phyloP scores from a whole-genome alignment of 2,888 invertebrate genomes.

The Brachyptera risi region DNA sequence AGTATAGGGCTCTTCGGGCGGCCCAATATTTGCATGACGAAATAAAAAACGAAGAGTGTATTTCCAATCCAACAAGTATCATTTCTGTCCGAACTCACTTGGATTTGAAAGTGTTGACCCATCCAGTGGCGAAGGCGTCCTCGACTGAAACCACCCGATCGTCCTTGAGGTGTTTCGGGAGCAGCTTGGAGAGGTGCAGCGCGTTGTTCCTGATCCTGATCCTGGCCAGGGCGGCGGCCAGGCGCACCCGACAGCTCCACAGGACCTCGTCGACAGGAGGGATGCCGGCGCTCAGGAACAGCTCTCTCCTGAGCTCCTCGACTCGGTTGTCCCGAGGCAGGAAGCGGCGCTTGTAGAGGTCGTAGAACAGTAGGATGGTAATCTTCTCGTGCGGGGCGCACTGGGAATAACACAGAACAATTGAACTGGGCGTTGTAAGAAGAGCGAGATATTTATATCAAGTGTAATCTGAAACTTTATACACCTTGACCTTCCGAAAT shows the following conservation, averaged over 20 bases:
- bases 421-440: no score
- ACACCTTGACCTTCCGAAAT: no score
- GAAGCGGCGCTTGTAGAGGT: constrained; percentile 62
- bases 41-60: no score
- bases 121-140: constrained; percentile 60
- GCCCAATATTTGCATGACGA: no score
- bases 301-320: constrained; percentile 34
- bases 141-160: constrained; percentile 59
- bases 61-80: no score
- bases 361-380: constrained; percentile 67
- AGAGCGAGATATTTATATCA: no score
- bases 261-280: constrained; percentile 57
- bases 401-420: constrained; percentile 8
- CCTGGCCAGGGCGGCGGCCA: constrained; percentile 73
- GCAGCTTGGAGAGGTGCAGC: constrained; percentile 58
- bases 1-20: no score
- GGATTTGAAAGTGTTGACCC: constrained; percentile 73
- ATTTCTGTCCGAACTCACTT: constrained; percentile 54
- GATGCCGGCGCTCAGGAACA: constrained; percentile 22
- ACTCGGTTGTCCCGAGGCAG: constrained; percentile 36
- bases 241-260: constrained; percentile 60
- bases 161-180: constrained; percentile 68
- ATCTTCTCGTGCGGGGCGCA: constrained; percentile 33
- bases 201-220: constrained; percentile 72
- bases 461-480: no score